phyloP scores from a whole-genome alignment of 1,140 invertebrate species.

The Lasioglossum baleicum region DNA sequence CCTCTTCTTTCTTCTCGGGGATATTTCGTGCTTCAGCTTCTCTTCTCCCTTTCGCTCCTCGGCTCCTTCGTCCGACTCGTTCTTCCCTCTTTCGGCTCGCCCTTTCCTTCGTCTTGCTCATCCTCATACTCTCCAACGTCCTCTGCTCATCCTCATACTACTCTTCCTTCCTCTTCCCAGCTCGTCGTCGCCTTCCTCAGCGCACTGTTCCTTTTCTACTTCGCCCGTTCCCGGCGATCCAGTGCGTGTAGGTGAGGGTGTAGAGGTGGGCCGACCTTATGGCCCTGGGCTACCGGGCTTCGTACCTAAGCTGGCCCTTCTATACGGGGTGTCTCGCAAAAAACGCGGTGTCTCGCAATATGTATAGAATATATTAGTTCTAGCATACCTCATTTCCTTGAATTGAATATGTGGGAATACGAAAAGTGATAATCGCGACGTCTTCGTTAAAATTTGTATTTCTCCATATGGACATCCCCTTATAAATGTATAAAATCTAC shows the following conservation, averaged over 20 bases:
- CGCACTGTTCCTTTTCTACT: constrained; percentile 34
- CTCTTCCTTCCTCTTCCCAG: constrained; percentile 17
- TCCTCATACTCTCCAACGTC: constrained; percentile 15
- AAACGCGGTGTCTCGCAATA: neutral
- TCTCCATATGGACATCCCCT: no score
- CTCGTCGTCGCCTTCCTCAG: constrained; percentile 14
- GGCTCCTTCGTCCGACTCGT: neutral
- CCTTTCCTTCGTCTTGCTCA: constrained; percentile 17
- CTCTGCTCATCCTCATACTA: constrained; percentile 7
- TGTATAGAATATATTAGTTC: no score
- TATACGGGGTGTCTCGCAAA: constrained; percentile 71
- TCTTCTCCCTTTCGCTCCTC: constrained; percentile 2
- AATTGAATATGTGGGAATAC: no score
- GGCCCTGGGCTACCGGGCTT: constrained; percentile 79
- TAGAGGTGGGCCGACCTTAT: constrained; percentile 76
- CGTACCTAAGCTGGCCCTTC: constrained; percentile 68
- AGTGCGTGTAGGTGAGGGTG: constrained; percentile 72
- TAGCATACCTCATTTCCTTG: no score
- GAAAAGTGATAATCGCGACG: no score
- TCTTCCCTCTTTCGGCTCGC: constrained; percentile 7
- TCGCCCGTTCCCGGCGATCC: constrained; percentile 6
- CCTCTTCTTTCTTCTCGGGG: neutral
- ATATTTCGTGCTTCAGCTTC: neutral
- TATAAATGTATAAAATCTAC: no score
- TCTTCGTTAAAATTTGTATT: no score